Base-by-base conservation (phyloP, 2,888 invertebrate species). In the Aquatica leii region DNA sequence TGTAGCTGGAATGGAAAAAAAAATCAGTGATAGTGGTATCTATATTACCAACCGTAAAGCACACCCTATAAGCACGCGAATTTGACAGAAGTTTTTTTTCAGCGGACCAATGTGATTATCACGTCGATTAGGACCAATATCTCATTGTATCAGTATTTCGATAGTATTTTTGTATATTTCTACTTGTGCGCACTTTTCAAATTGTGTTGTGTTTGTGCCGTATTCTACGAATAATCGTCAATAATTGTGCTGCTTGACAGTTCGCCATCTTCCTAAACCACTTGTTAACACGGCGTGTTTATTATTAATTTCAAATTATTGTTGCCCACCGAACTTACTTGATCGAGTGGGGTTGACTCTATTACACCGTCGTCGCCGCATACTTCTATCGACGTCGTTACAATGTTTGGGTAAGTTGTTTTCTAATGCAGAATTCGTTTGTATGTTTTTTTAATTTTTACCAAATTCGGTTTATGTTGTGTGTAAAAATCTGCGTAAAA, bases 201-300 rank as follows among this genome's bases (percentile, higher is more conserved):
- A 69, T 72, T 76, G 76, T 76, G 75, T 73, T 74, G 76, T 75
- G 78, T 73, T 70, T 69, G 68, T 73, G 68, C 65, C 71, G 74
- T 74, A 78, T 71, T 72, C 68, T 72, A 68, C 66, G 69, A 72
- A 72, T 72, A 72, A 72, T 74, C 69, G 73, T 73, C 69, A 71
- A 71, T 74, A 71, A 70, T 72, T 71, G 71, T 68, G 70, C 72
- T 74, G 71, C 73, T 74, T 76, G 73, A 69, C 68, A 65, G 68
- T 64, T 72, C 79, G 80, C 80, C 80, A 80, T 80, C 77, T 79
- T 78, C 77, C 37, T 46, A 78, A 81, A 81, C 82, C 82, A 81
- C 82, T 82, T 82, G 82, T 81, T 81, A 82, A 80, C 80, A 70
- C 73, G 73, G 71, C 73, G 75, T 75, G 76, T 75, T 74, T 75